Conservation (phyloP, 2,113 vertebrate genomes). For the Pyrgilauda ruficollis region DNA sequence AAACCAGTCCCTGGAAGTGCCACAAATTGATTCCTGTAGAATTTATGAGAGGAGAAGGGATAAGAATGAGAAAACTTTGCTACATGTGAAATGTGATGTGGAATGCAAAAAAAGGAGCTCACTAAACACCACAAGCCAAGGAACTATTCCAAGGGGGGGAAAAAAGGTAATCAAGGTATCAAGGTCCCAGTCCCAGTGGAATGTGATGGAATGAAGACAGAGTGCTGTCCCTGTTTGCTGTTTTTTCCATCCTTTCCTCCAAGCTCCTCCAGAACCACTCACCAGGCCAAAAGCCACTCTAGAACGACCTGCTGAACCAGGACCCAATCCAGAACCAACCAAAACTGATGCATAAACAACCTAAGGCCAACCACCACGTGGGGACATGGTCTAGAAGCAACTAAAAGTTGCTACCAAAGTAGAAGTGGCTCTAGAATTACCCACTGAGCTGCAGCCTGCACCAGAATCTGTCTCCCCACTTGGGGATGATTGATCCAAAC, state of each 20-base stretch:
- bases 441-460: background rate
- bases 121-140: background rate
- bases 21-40: background rate
- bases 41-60: background rate
- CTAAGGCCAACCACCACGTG: rapidly evolving
- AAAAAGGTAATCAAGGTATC: background rate
- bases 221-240: background rate
- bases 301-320: background rate
- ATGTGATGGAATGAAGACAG: background rate
- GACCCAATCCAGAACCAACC: background rate
- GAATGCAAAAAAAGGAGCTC: background rate
- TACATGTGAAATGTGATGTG: background rate
- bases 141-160: background rate
- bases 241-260: background rate
- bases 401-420: background rate
- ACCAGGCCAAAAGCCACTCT: background rate
- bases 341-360: background rate
- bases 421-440: background rate
- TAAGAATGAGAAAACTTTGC: background rate
- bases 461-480: background rate
- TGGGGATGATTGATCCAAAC: background rate
- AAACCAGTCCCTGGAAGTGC: background rate
- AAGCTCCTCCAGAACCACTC: background rate
- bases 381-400: background rate
- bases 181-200: background rate